A percentile compares a stretch with the other conserved stretches of the same genome.
phyloP scores from a whole-genome alignment of 1,140 invertebrate genomes.

The Spodoptera litura region DNA sequence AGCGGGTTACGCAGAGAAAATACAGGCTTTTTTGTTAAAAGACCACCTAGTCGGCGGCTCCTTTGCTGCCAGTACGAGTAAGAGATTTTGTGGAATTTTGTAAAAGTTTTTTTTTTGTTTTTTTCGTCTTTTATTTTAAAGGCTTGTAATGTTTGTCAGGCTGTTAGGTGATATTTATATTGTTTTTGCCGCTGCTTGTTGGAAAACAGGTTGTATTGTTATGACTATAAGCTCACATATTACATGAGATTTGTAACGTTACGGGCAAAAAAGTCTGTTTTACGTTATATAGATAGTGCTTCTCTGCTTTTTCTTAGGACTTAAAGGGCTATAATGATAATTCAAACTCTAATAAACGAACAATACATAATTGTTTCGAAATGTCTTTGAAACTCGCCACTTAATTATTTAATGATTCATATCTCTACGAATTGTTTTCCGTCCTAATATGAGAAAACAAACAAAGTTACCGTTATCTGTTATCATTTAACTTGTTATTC shows the following conservation, averaged over 20 bases:
- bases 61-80: constrained; percentile 5
- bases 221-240: no score
- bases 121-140: constrained; percentile 27
- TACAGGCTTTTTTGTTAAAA: constrained; percentile 38
- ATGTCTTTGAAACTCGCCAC: no score
- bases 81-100: constrained; percentile 13
- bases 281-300: no score
- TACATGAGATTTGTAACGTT: no score
- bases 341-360: no score
- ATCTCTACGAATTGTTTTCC: no score
- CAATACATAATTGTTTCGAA: no score
- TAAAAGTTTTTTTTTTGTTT: constrained; percentile 27
- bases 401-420: no score
- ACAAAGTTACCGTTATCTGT: constrained; percentile 30
- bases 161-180: background rate
- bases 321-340: no score
- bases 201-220: no score
- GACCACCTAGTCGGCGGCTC: constrained; percentile 38
- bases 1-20: constrained; percentile 59
- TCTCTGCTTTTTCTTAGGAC: no score
- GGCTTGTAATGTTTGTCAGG: background rate
- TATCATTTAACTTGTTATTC: constrained; percentile 44
- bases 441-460: background rate
- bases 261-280: no score
- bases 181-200: background rate